Evolutionary conservation across 2,888 invertebrate genomes (phyloP).

Genomic region (Idaea aversata): DNA sequence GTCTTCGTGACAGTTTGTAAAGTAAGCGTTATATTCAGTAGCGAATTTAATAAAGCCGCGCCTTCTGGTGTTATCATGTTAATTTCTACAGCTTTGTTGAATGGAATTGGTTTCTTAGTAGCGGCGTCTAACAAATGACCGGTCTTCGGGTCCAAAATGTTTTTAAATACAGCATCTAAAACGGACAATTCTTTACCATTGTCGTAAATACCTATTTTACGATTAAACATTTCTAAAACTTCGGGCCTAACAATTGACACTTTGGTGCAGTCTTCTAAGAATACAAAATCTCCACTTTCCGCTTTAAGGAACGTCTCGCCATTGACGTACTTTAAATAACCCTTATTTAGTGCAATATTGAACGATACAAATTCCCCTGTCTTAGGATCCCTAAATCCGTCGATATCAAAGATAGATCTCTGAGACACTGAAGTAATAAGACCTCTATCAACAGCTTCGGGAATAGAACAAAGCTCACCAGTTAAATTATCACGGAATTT

Average conservation of each 20-base stretch:
- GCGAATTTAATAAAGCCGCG: conserved; percentile 90
- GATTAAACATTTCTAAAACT: conserved; percentile 91
- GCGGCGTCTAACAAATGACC: conserved; percentile 90
- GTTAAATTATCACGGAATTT: conserved; percentile 88
- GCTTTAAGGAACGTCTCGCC: conserved; percentile 87
- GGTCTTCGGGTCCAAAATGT: conserved; percentile 92
- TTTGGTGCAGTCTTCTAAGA: conserved; percentile 89
- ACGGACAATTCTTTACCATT: conserved; percentile 88
- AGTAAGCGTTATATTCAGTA: conserved; percentile 93
- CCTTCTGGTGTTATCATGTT: conserved; percentile 93
- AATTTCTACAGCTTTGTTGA: conserved; percentile 92
- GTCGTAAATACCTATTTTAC: conserved; percentile 89
- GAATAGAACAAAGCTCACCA: conserved; percentile 86
- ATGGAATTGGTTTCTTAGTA: conserved; percentile 86
- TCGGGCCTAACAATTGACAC: conserved; percentile 90
- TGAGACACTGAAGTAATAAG: conserved; percentile 92
- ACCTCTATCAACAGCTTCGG: conserved; percentile 94
- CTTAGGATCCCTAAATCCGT: conserved; percentile 91
- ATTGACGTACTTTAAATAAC: conserved; percentile 86
- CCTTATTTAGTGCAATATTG: conserved; percentile 88
- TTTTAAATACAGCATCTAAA: conserved; percentile 93
- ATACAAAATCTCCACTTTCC: conserved; percentile 87
- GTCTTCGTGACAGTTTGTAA: conserved; percentile 93
- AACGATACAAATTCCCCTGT: conserved; percentile 91
- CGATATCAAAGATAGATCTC: conserved; percentile 94